Evolutionary conservation across 1,140 invertebrate genomes (phyloP).

Genomic region (Scaptomyza hsui): DNA sequence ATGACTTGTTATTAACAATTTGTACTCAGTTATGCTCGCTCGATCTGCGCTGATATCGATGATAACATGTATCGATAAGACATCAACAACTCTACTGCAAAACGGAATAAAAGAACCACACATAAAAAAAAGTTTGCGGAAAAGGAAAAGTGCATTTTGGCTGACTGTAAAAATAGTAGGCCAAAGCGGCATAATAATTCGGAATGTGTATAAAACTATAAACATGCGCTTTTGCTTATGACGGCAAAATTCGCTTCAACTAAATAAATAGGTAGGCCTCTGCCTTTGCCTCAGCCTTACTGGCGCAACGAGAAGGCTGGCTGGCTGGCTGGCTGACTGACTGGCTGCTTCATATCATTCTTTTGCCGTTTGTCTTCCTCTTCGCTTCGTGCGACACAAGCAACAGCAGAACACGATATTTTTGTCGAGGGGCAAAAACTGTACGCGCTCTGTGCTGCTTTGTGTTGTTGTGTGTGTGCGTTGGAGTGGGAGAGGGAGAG

Average conservation of each 20-base stretch:
- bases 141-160: conserved; percentile 70
- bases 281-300: conserved; percentile 12
- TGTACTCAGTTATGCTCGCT: background rate
- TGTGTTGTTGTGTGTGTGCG: conserved; percentile 18
- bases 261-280: conserved; percentile 42
- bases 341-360: conserved; percentile 45
- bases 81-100: conserved; percentile 49
- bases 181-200: conserved; percentile 31
- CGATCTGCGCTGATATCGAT: conserved; percentile 40
- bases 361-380: conserved; percentile 60
- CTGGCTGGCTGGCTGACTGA: background rate
- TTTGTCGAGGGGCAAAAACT: conserved; percentile 75
- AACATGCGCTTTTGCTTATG: conserved; percentile 60
- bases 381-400: conserved; percentile 61
- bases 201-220: conserved; percentile 53
- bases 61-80: conserved; percentile 29
- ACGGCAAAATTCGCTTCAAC: conserved; percentile 34
- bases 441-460: conserved; percentile 53
- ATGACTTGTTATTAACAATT: background rate
- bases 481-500: conserved; percentile 20
- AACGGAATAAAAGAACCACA: conserved; percentile 63
- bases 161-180: conserved; percentile 54
- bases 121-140: conserved; percentile 73
- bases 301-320: conserved; percentile 26
- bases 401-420: conserved; percentile 67